phyloP scores from a whole-genome alignment of 2,888 invertebrate genomes.

The Biston betularia region DNA sequence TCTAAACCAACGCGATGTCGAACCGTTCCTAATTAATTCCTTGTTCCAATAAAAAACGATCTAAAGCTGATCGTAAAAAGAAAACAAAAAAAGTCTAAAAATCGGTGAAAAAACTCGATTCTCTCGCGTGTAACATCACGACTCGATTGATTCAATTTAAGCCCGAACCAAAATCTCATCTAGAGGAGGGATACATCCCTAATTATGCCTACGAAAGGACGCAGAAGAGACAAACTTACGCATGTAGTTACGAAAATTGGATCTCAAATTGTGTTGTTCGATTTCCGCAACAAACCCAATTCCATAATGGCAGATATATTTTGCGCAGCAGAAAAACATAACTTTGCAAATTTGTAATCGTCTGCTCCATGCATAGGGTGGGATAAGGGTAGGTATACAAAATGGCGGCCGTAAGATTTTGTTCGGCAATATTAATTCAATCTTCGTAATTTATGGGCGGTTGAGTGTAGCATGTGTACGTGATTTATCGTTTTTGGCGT shows the following conservation, averaged over 20 bases:
- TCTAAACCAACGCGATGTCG: constrained; percentile 53
- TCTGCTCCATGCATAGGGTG: constrained; percentile 78
- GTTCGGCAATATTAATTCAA: constrained; percentile 84
- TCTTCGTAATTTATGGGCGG: constrained; percentile 83
- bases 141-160: constrained; percentile 85
- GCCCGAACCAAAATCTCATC: constrained; percentile 79
- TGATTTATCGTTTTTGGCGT: constrained; percentile 79
- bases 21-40: constrained; percentile 70
- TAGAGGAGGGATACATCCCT: constrained; percentile 75
- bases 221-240: constrained; percentile 70
- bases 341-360: constrained; percentile 77
- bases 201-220: constrained; percentile 83
- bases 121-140: constrained; percentile 76
- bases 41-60: constrained; percentile 59
- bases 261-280: constrained; percentile 44
- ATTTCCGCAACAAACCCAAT: constrained; percentile 38
- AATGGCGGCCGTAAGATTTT: constrained; percentile 84
- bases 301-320: constrained; percentile 31
- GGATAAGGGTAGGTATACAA: constrained; percentile 79
- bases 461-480: constrained; percentile 70
- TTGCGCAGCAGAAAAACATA: constrained; percentile 46
- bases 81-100: constrained; percentile 53
- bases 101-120: constrained; percentile 47
- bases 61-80: constrained; percentile 34
- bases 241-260: constrained; percentile 48